Evolutionary conservation across 2,888 invertebrate genomes (phyloP), one percentile per base, ranked within the genome.

Genomic region (Galerucella nymphaeae): DNA sequence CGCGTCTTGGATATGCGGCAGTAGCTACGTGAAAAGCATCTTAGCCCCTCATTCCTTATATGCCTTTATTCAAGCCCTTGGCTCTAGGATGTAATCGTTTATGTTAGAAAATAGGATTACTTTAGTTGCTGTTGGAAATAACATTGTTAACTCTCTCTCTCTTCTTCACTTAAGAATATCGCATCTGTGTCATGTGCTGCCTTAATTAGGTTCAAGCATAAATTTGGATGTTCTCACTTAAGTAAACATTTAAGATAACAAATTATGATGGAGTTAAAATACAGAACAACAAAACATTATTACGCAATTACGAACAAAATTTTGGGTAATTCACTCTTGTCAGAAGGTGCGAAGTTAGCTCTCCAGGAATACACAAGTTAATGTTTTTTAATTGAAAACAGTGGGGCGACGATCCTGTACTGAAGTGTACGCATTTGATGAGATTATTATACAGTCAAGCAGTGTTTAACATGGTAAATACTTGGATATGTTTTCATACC

Each of bases 21-120:
- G 38, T 70, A 16, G 30, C 57, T 45, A 70, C 63, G 64, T 57
- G 67, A 67, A 72, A 64, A 68, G 64, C 71, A 64, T 70, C 48
- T 64, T 58, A 66, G 64, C 61, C 58, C 45, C 71, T 65, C 66
- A 67, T 67, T 55, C 67, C 67, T 66, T 64, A 67, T 70, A 68
- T 65, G 64, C 74, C 67, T 64, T 64, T 63, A 64, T 70, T 61
- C 71, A 71, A 74, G 68, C 70, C 67, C 74, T 71, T 71, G 67
- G 74, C 74, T 70, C 68, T 74, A 71, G 61, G 65, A 74, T 74
- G 71, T 70, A 74, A 68, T 71, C 74, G 74, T 74, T 74, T 71
- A 74, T 74, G 74, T 74, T 70, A 57, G 71, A 71, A 74, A 75
- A 75, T 72, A 70, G 72, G 75, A 75, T 75, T 75, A 76, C 75